Base-by-base conservation (phyloP, 1,140 invertebrate genomes). In the Drosophila erecta region DNA sequence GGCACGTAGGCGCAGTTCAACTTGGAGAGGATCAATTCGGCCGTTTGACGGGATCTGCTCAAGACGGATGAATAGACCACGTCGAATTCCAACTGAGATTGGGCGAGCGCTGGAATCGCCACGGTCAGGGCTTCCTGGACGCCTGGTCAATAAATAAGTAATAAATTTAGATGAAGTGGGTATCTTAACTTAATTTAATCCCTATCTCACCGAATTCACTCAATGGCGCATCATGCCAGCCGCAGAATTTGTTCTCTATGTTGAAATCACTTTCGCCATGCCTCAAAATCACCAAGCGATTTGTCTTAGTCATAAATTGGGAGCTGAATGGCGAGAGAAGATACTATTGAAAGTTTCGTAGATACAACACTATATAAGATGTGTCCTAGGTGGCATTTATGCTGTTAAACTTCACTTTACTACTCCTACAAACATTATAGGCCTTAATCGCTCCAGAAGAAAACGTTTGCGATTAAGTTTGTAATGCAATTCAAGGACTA, bases 231-330 rank as follows among this genome's bases (percentile, higher is more conserved):
- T 95, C 95, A 73, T 93, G 94, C 96, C 96, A 96, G 8, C 96
- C 96, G 85, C 95, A 96, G 84, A 96, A 96, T 53, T 94, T 86
- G 86, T 96, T 96, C 71, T 94, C 93, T 76, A 95, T 91, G 83
- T 96, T 96, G 93, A 95, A 96, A 90, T 95, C 95, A 81, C 95
- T 96, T 90, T 96, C 95, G n/a, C 95, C 95, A 76, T 96, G 95
- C 44, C 95, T 93, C 24, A 96, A 92, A 91, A 96, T 94, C 35
- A 95, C 94, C 81, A 96, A 92, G 22, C 78, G 75, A 53, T 79
- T 90, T 11, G 79, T 77, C 59, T 78, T 79, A 58, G 74, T 73
- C 53, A 66, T 78, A n/a, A 65, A 46, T 17, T 65, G 79, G 24
- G 69, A 67, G 17, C 84, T 87, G 38, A 61, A 72, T 24, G 12